Evolutionary conservation across 2,888 invertebrate genomes (phyloP).

Genomic region (Ennomos erosarius): DNA sequence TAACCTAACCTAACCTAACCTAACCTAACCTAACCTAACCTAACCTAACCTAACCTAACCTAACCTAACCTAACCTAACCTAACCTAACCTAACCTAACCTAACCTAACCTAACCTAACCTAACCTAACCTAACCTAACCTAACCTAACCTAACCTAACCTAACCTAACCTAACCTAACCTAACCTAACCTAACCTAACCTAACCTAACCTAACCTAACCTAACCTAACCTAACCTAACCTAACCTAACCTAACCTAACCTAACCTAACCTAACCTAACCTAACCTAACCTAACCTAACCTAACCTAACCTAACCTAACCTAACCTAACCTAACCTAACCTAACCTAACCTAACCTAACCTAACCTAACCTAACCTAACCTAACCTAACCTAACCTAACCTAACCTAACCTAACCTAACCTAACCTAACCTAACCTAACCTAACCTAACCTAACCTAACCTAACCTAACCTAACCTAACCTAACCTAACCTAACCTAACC

Average conservation of each 20-base stretch:
- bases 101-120: constrained; percentile 1
- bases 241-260: constrained; percentile 1
- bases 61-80: constrained; percentile 1
- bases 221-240: constrained; percentile 1
- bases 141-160: constrained; percentile 1
- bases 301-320: constrained; percentile 1
- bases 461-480: constrained; percentile 1
- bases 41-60: constrained; percentile 1
- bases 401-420: constrained; percentile 1
- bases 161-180: constrained; percentile 1
- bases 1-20: constrained; percentile 1
- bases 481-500: constrained; percentile 1
- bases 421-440: constrained; percentile 1
- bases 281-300: constrained; percentile 1
- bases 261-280: constrained; percentile 1
- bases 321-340: constrained; percentile 1
- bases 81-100: constrained; percentile 1
- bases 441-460: constrained; percentile 1
- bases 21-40: constrained; percentile 1
- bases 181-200: constrained; percentile 1
- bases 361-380: constrained; percentile 1
- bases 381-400: constrained; percentile 1
- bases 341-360: constrained; percentile 1
- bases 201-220: constrained; percentile 1
- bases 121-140: constrained; percentile 1